These are phyloP conservation scores for Cebuella pygmaea DNA, from an alignment of 2,797 vertebrate genomes.

Conservation along the genomic window DNA sequence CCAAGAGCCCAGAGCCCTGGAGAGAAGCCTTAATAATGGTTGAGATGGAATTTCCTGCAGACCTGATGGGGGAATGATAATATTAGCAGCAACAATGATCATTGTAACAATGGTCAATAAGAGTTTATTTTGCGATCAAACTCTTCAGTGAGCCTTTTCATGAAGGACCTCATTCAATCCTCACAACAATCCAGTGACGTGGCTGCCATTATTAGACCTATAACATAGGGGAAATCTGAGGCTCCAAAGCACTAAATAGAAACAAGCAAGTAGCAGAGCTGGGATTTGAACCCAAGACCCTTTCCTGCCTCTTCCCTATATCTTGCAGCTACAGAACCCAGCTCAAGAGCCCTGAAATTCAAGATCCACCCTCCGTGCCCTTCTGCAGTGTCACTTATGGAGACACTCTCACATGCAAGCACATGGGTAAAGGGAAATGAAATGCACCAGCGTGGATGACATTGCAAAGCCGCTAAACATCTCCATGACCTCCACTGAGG, in stretches of 20 bases:
- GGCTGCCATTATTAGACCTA: rapidly evolving
- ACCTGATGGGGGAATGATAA: not conserved
- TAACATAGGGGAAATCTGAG: not conserved
- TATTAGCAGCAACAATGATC: too few relatives aligned
- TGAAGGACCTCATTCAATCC: not conserved
- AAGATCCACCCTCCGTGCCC: too few relatives aligned
- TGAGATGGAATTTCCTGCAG: not conserved
- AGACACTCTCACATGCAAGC: rapidly evolving
- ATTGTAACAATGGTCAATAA: not conserved
- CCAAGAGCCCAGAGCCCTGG: too few relatives aligned
- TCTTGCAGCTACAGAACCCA: not conserved
- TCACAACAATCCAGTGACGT: not conserved
- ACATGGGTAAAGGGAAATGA: rapidly evolving
- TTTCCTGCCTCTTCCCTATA: not conserved
- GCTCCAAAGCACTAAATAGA: not conserved
- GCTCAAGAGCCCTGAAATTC: not conserved
- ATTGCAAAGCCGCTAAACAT: not conserved
- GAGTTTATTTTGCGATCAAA: not conserved
- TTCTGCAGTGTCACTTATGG: too few relatives aligned
- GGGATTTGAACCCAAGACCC: not conserved
- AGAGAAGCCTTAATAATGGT: not conserved
- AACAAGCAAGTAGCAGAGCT: not conserved
- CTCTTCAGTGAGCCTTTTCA: not conserved
- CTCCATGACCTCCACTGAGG: not conserved
- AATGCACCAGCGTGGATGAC: rapidly evolving